A percentile compares a stretch with the other conserved stretches of the same genome.
These are phyloP conservation scores for Carposina sasakii DNA, from an alignment of 1,140 invertebrate genomes.

Conservation along the genomic window DNA sequence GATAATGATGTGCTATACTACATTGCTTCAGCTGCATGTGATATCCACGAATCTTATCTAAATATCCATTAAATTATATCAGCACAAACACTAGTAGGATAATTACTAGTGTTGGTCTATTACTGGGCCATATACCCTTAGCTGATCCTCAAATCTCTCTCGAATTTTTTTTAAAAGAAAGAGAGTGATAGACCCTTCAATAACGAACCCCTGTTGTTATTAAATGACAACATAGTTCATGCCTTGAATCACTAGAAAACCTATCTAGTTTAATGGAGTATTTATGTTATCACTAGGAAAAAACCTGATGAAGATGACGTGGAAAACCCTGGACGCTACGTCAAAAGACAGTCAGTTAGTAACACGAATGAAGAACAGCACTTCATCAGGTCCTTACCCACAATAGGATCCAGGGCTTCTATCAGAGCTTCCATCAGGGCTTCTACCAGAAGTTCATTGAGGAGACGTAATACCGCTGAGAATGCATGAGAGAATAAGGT, in stretches of 20 bases:
- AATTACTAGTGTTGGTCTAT: too few species aligned
- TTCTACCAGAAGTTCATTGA: slow-evolving; percentile 36
- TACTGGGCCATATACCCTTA: too few species aligned
- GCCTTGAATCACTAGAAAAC: background rate
- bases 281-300: slow-evolving; percentile 23
- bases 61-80: too few species aligned
- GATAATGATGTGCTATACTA: too few species aligned
- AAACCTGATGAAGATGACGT: slow-evolving; percentile 21
- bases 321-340: slow-evolving; percentile 41
- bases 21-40: too few species aligned
- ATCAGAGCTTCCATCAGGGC: slow-evolving; percentile 58
- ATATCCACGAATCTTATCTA: too few species aligned
- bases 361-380: slow-evolving; percentile 29
- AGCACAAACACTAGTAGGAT: too few species aligned
- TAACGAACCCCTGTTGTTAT: background rate
- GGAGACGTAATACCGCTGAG: too few species aligned
- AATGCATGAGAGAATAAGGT: too few species aligned
- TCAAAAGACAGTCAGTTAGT: slow-evolving; percentile 32
- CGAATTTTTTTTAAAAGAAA: background rate
- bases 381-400: slow-evolving; percentile 47
- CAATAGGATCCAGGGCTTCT: slow-evolving; percentile 55
- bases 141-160: too few species aligned
- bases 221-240: background rate
- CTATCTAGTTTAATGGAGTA: background rate
- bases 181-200: background rate